Evolutionary conservation across 1,140 invertebrate species (phyloP).

Genomic region (Cydia splendana): DNA sequence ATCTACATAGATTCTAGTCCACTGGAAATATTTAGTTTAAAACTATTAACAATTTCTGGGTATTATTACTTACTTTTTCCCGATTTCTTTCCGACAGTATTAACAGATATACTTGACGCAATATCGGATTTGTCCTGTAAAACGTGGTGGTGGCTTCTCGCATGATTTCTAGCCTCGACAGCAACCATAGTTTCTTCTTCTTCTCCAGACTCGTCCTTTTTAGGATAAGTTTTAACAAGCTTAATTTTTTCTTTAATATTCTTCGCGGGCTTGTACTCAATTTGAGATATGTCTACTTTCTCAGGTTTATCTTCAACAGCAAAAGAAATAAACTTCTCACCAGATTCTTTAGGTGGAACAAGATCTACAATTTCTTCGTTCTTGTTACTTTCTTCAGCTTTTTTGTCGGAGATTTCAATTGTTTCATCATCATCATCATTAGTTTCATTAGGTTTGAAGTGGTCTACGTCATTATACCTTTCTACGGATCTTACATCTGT

Average conservation of each 20-base stretch:
- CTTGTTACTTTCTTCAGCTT: constrained; percentile 51
- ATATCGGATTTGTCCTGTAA: constrained; percentile 68
- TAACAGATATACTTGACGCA: constrained; percentile 75
- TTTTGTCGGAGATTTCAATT: constrained; percentile 54
- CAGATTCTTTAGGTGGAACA: constrained; percentile 55
- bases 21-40: too few species aligned
- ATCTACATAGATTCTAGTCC: too few species aligned
- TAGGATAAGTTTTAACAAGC: constrained; percentile 72
- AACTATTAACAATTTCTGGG: too few species aligned
- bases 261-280: constrained; percentile 74
- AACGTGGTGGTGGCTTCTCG: constrained; percentile 58
- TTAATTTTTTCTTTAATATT: constrained; percentile 79
- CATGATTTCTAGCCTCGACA: constrained; percentile 80
- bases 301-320: constrained; percentile 76
- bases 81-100: constrained; percentile 73
- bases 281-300: constrained; percentile 63
- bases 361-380: constrained; percentile 71
- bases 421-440: constrained; percentile 49
- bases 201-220: constrained; percentile 73
- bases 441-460: constrained; percentile 52
- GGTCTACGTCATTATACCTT: constrained; percentile 63
- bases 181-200: constrained; percentile 82
- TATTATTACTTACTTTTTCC: constrained; percentile 60
- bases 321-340: constrained; percentile 75
- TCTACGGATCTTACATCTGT: constrained; percentile 82